Evolutionary conservation across 1,140 invertebrate species (phyloP).

Genomic region (Drosophila kurseongensis): DNA sequence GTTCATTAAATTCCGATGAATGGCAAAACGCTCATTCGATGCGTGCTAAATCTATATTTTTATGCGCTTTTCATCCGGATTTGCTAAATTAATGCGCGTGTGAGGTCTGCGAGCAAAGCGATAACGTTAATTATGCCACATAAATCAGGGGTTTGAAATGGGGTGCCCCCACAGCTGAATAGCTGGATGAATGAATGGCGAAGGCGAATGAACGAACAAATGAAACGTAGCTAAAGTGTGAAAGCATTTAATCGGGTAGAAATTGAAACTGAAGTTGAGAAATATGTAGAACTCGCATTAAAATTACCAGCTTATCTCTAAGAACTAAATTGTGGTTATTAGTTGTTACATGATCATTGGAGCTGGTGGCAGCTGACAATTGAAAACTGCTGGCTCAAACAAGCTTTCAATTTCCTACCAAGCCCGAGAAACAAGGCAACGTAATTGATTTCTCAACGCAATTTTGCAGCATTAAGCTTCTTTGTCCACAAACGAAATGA

Average conservation of each 20-base stretch:
- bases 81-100: slow-evolving; percentile 65
- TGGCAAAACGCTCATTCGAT: slow-evolving; percentile 32
- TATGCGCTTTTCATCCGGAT: slow-evolving; percentile 36
- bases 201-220: neutral
- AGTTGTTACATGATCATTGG: neutral
- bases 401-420: neutral
- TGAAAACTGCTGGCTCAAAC: neutral
- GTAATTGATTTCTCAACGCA: slow-evolving; percentile 52
- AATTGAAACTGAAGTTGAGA: neutral
- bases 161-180: neutral
- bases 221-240: slow-evolving; percentile 10
- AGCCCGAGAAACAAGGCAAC: slow-evolving; percentile 7
- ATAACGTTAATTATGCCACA: slow-evolving; percentile 69
- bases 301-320: neutral
- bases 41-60: slow-evolving; percentile 47
- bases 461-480: slow-evolving; percentile 16
- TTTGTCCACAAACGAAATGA: slow-evolving; percentile 15
- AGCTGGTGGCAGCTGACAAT: slow-evolving; percentile 7
- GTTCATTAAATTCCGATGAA: slow-evolving; percentile 75
- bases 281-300: neutral
- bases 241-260: slow-evolving; percentile 11
- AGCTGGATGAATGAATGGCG: neutral
- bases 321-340: neutral
- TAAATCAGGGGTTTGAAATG: slow-evolving; percentile 55
- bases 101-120: slow-evolving; percentile 40